These are phyloP conservation scores for Lasius fuliginosus DNA, from an alignment of 2,888 invertebrate species.

Conservation along the genomic window DNA sequence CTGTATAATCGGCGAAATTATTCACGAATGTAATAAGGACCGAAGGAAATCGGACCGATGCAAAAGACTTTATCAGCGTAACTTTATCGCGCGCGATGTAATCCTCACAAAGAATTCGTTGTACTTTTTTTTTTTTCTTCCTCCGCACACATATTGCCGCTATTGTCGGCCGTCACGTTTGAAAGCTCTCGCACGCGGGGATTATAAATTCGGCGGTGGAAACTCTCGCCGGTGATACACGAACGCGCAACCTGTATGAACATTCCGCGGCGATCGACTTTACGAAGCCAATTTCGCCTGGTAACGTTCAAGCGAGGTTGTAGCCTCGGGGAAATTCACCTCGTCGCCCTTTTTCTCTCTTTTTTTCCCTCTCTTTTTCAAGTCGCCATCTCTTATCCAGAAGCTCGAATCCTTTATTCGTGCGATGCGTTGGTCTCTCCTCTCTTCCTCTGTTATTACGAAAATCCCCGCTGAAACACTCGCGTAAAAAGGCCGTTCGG, in stretches of 20 bases:
- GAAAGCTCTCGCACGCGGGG: constrained; percentile 46
- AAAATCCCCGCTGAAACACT: constrained; percentile 35
- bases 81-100: constrained; percentile 27
- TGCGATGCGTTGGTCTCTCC: neutral
- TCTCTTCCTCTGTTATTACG: constrained; percentile 34
- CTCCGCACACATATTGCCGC: constrained; percentile 20
- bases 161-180: constrained; percentile 39
- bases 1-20: constrained; percentile 25
- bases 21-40: constrained; percentile 23
- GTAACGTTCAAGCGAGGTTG: constrained; percentile 40
- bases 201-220: constrained; percentile 54
- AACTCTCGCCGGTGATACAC: constrained; percentile 33
- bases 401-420: constrained; percentile 42
- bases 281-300: constrained; percentile 56
- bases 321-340: constrained; percentile 54
- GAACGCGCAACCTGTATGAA: constrained; percentile 35
- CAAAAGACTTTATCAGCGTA: constrained; percentile 18
- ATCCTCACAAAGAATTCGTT: constrained; percentile 27
- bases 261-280: constrained; percentile 56
- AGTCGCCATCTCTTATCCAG: constrained; percentile 49
- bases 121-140: constrained; percentile 1
- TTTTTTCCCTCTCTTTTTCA: constrained; percentile 24
- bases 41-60: constrained; percentile 11
- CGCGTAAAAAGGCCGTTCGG: constrained; percentile 42
- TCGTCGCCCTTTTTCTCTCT: constrained; percentile 15